Conservation (phyloP, 1,140 invertebrate genomes). For the Zaprionus gabonicus region DNA sequence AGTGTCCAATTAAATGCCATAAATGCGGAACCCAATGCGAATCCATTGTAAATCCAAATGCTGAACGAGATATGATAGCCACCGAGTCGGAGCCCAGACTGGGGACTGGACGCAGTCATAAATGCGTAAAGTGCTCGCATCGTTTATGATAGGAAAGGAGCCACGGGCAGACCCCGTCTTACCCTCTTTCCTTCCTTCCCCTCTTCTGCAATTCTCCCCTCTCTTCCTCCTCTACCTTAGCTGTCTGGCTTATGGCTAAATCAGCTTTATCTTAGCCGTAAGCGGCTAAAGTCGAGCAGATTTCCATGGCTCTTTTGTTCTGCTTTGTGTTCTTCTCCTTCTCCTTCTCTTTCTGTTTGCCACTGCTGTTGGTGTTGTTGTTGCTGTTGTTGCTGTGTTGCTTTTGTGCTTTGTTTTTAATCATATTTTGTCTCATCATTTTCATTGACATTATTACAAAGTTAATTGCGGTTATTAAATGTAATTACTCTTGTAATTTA, state of each 20-base stretch:
- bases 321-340: background rate
- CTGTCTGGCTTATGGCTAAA: constrained; percentile 43
- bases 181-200: background rate
- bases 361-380: constrained; percentile 5
- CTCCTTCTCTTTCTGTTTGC: background rate
- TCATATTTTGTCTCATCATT: constrained; percentile 80
- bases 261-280: constrained; percentile 62
- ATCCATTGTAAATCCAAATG: constrained; percentile 72
- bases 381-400: constrained; percentile 1
- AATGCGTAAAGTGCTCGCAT: constrained; percentile 60
- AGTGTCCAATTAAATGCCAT: constrained; percentile 77
- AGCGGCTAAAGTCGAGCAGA: constrained; percentile 55
- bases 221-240: background rate
- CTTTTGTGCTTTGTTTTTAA: constrained; percentile 66
- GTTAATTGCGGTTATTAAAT: constrained; percentile 81
- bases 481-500: constrained; percentile 81
- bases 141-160: constrained; percentile 61
- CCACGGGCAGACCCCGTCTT: background rate
- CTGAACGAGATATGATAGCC: constrained; percentile 34
- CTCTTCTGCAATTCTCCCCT: background rate
- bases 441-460: constrained; percentile 83
- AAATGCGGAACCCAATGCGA: constrained; percentile 47
- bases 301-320: constrained; percentile 3
- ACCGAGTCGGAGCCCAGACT: background rate
- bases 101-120: constrained; percentile 44